Evolutionary conservation across 2,797 vertebrate genomes (phyloP).

Genomic region (Aeoliscus strigatus): DNA sequence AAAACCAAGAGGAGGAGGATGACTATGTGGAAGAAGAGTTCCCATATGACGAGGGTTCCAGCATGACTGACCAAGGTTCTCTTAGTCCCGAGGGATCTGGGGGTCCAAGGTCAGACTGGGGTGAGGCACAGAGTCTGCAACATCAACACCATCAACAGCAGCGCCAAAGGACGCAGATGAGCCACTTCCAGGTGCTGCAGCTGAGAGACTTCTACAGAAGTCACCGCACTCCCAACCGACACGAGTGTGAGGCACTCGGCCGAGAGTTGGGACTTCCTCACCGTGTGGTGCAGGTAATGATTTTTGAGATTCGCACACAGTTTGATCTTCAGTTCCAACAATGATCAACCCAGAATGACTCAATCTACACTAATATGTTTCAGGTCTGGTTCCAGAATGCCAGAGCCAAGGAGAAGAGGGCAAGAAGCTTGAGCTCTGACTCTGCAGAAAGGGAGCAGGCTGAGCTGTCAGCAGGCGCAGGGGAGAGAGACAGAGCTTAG

Average conservation of each 20-base stretch:
- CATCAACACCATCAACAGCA: constrained; percentile 70
- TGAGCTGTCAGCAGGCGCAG: constrained; percentile 63
- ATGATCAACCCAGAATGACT: too few relatives aligned
- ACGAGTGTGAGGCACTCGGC: constrained; percentile 95
- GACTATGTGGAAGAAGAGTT: constrained; percentile 68
- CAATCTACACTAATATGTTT: constrained; percentile 10
- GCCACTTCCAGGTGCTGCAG: constrained; percentile 94
- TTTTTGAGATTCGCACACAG: too few relatives aligned
- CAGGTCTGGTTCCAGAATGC: constrained; percentile 99
- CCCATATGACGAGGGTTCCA: constrained; percentile 74
- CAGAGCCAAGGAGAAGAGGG: constrained; percentile 97
- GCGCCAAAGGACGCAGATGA: constrained; percentile 98
- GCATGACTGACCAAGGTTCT: constrained; percentile 88
- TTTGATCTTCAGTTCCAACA: not conserved
- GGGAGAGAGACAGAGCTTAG: constrained; percentile 89
- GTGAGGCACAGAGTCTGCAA: constrained; percentile 83
- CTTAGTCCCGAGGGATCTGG: constrained; percentile 87
- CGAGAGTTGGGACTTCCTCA: constrained; percentile 97
- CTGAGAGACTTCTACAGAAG: constrained; percentile 97
- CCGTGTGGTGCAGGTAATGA: constrained; percentile 97
- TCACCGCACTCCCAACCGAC: constrained; percentile 96
- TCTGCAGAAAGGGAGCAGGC: constrained; percentile 69
- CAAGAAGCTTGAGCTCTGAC: constrained; percentile 74
- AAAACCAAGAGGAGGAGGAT: constrained; percentile 86
- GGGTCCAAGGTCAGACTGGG: constrained; percentile 82